Evolutionary conservation across 2,113 vertebrate genomes (phyloP).

Genomic region (Burhinus bistriatus): DNA sequence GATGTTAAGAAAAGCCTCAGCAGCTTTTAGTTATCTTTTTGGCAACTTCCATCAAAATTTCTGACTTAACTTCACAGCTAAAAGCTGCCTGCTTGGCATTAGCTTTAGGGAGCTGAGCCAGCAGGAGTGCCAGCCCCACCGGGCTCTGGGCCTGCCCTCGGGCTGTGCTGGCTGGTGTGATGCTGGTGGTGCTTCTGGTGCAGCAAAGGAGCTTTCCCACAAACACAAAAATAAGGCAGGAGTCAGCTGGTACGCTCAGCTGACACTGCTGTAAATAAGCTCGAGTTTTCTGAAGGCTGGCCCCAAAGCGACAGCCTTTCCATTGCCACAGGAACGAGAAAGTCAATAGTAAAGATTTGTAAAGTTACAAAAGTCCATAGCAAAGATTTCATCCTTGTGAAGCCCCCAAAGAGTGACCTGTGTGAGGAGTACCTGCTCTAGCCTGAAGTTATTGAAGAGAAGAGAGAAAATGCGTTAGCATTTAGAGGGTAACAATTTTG

Average conservation of each 20-base stretch:
- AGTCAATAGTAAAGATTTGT: neutral
- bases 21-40: neutral
- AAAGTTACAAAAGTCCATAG: neutral
- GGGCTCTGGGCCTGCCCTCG: accelerated
- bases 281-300: neutral
- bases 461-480: neutral
- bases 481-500: neutral
- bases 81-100: neutral
- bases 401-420: neutral
- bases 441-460: neutral
- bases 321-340: neutral
- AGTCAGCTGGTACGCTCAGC: neutral
- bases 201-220: neutral
- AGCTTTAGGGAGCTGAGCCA: neutral
- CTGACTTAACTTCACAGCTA: neutral
- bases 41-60: neutral
- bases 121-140: neutral
- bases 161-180: neutral
- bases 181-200: neutral
- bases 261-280: neutral
- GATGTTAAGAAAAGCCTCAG: neutral
- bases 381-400: neutral
- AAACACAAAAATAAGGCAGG: neutral
- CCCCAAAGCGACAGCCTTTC: neutral
- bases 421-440: neutral